Evolutionary conservation across 1,140 invertebrate genomes (phyloP), one percentile per base, ranked within the genome.

Genomic region (Diorhabda sublineata): DNA sequence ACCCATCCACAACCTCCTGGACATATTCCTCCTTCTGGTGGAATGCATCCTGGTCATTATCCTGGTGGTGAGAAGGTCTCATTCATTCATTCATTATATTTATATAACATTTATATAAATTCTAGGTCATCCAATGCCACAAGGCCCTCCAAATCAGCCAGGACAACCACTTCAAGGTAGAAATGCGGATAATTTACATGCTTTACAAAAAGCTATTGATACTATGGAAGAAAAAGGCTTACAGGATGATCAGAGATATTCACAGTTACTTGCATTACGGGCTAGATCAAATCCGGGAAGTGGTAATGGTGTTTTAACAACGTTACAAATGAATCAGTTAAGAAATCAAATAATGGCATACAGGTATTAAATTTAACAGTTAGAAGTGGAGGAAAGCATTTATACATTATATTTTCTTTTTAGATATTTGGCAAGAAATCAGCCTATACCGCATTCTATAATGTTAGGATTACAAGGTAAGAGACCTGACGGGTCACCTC

Each of bases 301-400:
- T 8, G 62, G 69, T 5, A 64, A 64, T 56, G 64, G 68, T 26
- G 47, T 64, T 9, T 81, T 86, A 59, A 83, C 87, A 82, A 84
- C 87, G 76, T 78, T 83, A 42, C 83, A 85, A 65, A 90, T 92
- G 70, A 90, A 84, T 70, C 84, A 86, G 43, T 83, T 84, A 44
- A 94, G 91, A 82, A 88, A 80, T 78, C 97, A 99, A 83, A 98
- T 99, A 74, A 93, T 96, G 84, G 96, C 96, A 0, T 99, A 98
- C 81, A 52, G 47, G 47, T 52, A 52, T 8, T 6, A 52, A 52
- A 5, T 52, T 52, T 52, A 52, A 52, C 45, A 52, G 45, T 52
- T 52, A 2, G 45, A 52, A 52, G 45, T 6, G 45, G 1, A 26
- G 26, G 26, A 26, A 26, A 26, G 1, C 26, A 26, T 26, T 26